These are phyloP conservation scores for Bucco capensis DNA, from an alignment of 2,113 vertebrate genomes.

Conservation along the genomic window DNA sequence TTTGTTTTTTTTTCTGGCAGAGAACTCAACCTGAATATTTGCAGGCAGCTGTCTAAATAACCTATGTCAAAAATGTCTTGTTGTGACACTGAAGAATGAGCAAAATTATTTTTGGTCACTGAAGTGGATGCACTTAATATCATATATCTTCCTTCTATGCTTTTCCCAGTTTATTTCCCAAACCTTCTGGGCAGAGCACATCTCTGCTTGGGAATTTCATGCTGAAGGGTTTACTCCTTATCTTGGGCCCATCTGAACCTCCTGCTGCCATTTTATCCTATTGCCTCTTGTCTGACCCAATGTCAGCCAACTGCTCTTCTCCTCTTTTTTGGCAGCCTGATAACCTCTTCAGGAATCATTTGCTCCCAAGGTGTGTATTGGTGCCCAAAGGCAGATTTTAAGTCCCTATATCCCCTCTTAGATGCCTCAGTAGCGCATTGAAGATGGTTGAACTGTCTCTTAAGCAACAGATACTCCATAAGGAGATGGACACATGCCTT, in stretches of 20 bases:
- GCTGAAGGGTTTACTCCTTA: not conserved
- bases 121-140: not conserved
- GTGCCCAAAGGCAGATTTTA: not conserved
- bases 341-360: not conserved
- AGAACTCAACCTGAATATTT: not conserved
- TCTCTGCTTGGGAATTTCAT: not conserved
- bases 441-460: not conserved
- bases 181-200: not conserved
- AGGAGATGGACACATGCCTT: not conserved
- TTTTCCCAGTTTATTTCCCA: not conserved
- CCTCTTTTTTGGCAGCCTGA: not conserved
- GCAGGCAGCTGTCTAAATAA: conserved; percentile 47
- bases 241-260: not conserved
- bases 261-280: not conserved
- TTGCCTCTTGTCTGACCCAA: not conserved
- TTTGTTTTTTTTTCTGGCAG: not conserved
- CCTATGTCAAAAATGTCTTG: conserved; percentile 34
- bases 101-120: conserved; percentile 35
- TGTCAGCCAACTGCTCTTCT: not conserved
- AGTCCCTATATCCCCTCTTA: conserved; percentile 16
- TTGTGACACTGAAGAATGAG: conserved; percentile 2
- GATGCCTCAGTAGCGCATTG: not conserved
- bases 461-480: not conserved
- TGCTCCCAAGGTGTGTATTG: not conserved
- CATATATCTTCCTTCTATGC: not conserved